These are phyloP conservation scores for Melipona bicolor DNA, from an alignment of 2,888 invertebrate genomes.

Conservation along the genomic window DNA sequence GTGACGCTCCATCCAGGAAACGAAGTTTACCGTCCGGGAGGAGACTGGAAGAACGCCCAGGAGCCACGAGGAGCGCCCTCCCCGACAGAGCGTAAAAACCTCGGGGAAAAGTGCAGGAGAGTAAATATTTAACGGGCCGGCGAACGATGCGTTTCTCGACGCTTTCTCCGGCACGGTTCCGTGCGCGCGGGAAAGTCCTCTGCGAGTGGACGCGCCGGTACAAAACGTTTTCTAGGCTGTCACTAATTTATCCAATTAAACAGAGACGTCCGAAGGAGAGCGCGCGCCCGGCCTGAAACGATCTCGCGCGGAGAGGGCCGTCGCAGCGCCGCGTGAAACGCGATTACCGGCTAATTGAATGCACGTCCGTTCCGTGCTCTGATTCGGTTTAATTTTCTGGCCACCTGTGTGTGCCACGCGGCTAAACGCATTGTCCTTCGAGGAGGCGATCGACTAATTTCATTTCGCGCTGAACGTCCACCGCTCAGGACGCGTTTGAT, in stretches of 20 bases:
- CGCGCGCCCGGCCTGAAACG: constrained; percentile 20
- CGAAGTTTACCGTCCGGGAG: background rate
- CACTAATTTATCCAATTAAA: constrained; percentile 36
- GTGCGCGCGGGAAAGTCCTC: background rate
- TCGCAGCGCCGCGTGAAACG: constrained; percentile 30
- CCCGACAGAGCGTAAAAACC: background rate
- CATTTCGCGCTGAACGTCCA: constrained; percentile 33
- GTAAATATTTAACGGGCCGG: constrained; percentile 24
- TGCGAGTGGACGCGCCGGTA: no score
- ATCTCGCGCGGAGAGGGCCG: constrained; percentile 35
- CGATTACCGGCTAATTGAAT: constrained; percentile 59
- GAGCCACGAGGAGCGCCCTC: background rate
- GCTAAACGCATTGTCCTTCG: constrained; percentile 53
- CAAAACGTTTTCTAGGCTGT: constrained; percentile 23
- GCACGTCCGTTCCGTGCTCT: constrained; percentile 49
- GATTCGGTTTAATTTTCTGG: constrained; percentile 64
- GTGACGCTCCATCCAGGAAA: no score
- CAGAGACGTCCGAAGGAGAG: background rate
- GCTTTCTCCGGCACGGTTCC: constrained; percentile 7
- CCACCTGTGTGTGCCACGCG: constrained; percentile 39
- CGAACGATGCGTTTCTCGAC: background rate
- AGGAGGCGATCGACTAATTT: constrained; percentile 53
- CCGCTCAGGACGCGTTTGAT: constrained; percentile 40
- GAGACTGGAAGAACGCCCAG: background rate
- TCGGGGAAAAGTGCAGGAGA: background rate